Conservation (phyloP, 2,888 invertebrate species). For the Idaea straminata region DNA sequence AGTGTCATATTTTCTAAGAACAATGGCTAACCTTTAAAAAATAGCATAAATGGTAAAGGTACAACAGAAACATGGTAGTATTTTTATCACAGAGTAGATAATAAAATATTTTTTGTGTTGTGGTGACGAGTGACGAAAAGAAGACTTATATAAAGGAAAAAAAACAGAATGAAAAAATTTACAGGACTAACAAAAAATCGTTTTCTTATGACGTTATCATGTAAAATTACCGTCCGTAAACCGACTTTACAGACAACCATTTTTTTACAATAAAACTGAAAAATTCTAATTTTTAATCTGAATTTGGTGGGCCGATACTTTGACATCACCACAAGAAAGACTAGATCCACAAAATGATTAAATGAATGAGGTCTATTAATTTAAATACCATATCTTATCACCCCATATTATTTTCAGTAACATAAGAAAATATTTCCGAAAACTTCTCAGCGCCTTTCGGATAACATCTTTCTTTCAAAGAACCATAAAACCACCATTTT, state of each 20-base stretch:
- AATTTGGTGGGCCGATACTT: no score
- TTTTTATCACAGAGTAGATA: background rate
- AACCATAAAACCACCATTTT: conserved; percentile 57
- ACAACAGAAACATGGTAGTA: background rate
- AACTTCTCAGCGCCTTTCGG: conserved; percentile 41
- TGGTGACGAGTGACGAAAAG: no score
- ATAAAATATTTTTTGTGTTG: no score
- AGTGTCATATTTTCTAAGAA: conserved; percentile 10
- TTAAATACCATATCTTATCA: background rate
- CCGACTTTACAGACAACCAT: no score
- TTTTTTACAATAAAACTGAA: no score
- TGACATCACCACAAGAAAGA: background rate
- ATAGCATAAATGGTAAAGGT: background rate
- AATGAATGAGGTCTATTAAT: background rate
- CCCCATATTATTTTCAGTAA: conserved; percentile 21
- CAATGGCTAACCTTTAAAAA: conserved; percentile 24
- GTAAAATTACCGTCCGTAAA: no score
- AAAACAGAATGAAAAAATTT: no score
- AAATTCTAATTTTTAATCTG: no score
- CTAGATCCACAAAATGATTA: background rate
- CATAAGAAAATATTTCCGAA: conserved; percentile 34
- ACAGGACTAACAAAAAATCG: no score
- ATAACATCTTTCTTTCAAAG: conserved; percentile 36
- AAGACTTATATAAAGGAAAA: no score
- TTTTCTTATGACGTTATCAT: no score